Evolutionary conservation across 2,888 invertebrate species (phyloP).

Genomic region (Drosophila hawaiiensis): DNA sequence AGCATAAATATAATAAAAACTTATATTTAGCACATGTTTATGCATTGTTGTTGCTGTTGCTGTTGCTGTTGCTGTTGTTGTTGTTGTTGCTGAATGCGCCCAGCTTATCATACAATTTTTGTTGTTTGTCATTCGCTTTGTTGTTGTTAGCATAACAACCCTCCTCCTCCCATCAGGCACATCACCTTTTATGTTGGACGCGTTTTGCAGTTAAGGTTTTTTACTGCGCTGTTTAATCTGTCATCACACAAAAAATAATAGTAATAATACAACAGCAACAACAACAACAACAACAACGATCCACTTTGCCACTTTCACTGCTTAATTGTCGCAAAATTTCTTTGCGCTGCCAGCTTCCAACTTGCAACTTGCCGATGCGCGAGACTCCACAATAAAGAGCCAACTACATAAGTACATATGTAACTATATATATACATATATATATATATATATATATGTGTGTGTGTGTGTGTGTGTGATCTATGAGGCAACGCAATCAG

Average conservation of each 20-base stretch:
- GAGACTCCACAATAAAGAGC: constrained; percentile 16
- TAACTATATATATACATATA: neutral
- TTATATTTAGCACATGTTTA: constrained; percentile 41
- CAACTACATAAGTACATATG: constrained; percentile 1
- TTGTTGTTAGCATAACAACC: neutral
- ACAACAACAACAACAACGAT: constrained; percentile 28
- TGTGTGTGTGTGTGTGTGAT: neutral
- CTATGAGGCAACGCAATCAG: neutral
- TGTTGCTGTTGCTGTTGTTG: constrained; percentile 6
- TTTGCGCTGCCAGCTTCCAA: constrained; percentile 38
- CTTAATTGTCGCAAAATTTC: constrained; percentile 76
- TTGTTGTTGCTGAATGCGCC: constrained; percentile 16
- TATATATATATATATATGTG: neutral
- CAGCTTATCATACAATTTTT: constrained; percentile 31
- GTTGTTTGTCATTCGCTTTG: constrained; percentile 18
- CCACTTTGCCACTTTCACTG: constrained; percentile 69
- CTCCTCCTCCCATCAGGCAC: neutral
- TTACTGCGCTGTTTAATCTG: constrained; percentile 24
- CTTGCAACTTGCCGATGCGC: constrained; percentile 15
- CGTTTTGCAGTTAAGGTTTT: constrained; percentile 16
- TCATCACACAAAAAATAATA: constrained; percentile 15
- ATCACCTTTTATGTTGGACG: constrained; percentile 7
- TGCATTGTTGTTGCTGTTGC: neutral
- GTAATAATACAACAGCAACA: constrained; percentile 38
- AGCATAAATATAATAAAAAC: constrained; percentile 27